A percentile compares a stretch with the other conserved stretches of the same genome.
Conservation (phyloP, 2,888 invertebrate genomes). For the Leptopilina myrica region DNA sequence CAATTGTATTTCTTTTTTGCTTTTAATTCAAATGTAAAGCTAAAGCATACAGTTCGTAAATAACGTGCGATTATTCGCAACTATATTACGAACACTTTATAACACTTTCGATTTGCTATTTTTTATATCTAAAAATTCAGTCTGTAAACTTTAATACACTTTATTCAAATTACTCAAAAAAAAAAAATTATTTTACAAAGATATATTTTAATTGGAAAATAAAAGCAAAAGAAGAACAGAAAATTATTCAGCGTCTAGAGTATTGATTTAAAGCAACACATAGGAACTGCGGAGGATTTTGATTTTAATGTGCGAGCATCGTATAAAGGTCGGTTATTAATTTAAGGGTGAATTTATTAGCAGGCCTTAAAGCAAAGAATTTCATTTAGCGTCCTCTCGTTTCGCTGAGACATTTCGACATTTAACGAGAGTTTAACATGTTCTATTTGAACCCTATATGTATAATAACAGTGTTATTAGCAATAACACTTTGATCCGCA, state of each 20-base stretch:
- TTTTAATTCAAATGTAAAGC: no score
- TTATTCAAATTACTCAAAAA: no score
- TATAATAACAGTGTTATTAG: conserved; percentile 23
- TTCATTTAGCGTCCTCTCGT: conserved; percentile 2
- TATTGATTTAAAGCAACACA: conserved; percentile 3
- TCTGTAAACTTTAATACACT: no score
- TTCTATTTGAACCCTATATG: conserved; percentile 12
- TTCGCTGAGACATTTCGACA: not conserved
- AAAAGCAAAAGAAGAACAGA: no score
- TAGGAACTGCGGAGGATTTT: not conserved
- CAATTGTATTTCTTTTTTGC: no score
- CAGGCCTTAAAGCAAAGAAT: not conserved
- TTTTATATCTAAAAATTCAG: no score
- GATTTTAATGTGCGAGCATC: not conserved
- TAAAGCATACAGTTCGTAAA: no score
- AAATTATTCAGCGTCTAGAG: not conserved
- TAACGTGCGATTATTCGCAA: no score
- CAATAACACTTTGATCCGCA: conserved; percentile 24
- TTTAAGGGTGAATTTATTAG: conserved; percentile 13
- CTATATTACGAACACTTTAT: no score
- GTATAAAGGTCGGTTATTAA: not conserved
- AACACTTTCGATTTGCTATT: no score
- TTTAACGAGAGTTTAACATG: conserved; percentile 24
- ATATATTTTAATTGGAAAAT: no score
- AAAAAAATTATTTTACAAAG: no score